Evolutionary conservation across 2,797 vertebrate genomes (phyloP), one percentile per base, ranked within the genome.

Genomic region (Capromys pilorides): DNA sequence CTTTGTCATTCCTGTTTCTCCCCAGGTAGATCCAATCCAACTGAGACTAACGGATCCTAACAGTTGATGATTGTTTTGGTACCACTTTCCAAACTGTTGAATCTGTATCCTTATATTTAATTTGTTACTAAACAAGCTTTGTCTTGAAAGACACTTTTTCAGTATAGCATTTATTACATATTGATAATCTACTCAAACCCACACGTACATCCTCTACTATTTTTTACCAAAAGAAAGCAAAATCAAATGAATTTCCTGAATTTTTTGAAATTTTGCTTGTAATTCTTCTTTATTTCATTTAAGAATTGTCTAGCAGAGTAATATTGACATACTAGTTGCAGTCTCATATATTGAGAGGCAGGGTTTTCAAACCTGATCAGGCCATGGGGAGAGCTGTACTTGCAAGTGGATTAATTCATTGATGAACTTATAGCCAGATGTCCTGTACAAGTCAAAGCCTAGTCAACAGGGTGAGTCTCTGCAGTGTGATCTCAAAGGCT

Each of bases 211-310:
- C 21, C 16, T 77, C 59, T 73, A 81, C 28, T 62, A 1, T 91
- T 89, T 54, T 19, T 13, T 84, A 87, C 66, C 39, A 87, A 94
- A 87, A 84, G 21, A 90, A 89, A 95, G 5, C 12, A 66, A 28
- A 28, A 88, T 41, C 45, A 41, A 16, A 82, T 77, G 2, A 81
- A 85, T 85, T 80, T 0, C 41, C 31, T 3, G 57, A 57, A 90
- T 67, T 54, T 80, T 90, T 83, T 71, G 13, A 75, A 86, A 85
- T 93, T 88, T 67, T 24, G 77, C 6, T 95, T 69, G 6, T 51
- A 33, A n/a, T 57, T 5, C 61, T 41, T 77, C 64, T 75, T 22
- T 75, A 28, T 45, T 26, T 75, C 26, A 24, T 75, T 77, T 45
- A 28, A 73, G 10, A 41, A 73, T 24, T 71, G 21, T 39, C 10